These are phyloP conservation scores for Oncorhynchus clarkii DNA, from an alignment of 2,113 vertebrate genomes.

Conservation along the genomic window DNA sequence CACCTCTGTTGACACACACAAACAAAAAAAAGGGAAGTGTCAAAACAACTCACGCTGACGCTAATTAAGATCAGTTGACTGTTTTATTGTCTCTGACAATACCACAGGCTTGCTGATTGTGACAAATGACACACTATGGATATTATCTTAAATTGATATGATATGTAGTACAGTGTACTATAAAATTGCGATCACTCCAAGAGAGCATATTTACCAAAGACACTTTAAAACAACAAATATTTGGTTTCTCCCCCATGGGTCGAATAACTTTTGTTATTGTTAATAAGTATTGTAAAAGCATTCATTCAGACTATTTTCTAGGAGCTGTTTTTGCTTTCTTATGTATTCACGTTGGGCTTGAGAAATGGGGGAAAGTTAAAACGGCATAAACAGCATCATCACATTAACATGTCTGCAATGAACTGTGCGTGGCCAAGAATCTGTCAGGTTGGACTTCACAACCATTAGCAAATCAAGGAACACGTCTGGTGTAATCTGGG, in stretches of 20 bases:
- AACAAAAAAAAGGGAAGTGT: conserved; percentile 6
- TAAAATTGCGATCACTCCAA: no score
- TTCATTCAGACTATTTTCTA: no score
- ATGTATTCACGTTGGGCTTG: background rate
- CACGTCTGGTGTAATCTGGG: conserved; percentile 18
- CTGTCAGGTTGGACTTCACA: background rate
- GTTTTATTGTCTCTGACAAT: background rate
- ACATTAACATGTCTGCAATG: background rate
- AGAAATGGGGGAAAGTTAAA: background rate
- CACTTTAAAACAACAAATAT: background rate
- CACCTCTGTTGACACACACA: conserved; percentile 25
- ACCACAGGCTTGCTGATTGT: background rate
- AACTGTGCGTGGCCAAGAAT: background rate
- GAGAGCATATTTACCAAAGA: background rate
- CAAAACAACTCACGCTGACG: conserved; percentile 19
- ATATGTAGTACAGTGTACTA: background rate
- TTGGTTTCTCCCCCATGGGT: background rate
- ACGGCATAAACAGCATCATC: background rate
- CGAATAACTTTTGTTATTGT: no score
- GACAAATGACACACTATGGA: background rate
- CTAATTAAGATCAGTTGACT: conserved; percentile 3
- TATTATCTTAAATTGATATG: background rate
- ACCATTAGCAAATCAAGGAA: background rate
- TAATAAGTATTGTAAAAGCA: no score
- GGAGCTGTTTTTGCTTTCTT: background rate